Conservation (phyloP, 2,797 vertebrate species). For the Phaenicophaeus curvirostris region DNA sequence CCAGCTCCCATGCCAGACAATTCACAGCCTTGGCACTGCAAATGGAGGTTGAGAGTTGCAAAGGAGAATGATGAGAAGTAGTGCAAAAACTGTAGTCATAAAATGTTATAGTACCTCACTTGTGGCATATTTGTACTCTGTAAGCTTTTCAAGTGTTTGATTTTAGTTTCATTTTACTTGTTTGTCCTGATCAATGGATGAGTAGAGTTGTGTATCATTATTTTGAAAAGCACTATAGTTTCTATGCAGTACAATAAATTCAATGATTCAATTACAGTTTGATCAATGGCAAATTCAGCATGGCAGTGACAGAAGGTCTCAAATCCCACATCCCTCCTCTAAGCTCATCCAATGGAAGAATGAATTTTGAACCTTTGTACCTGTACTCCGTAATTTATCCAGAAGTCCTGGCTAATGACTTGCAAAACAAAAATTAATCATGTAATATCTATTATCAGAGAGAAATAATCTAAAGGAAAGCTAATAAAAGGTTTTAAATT, state of each 20-base stretch:
- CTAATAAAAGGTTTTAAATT: neutral
- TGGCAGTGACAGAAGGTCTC: neutral
- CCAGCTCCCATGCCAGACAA: neutral
- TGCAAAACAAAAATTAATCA: neutral
- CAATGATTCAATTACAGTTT: neutral
- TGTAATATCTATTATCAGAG: neutral
- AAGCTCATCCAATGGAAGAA: neutral
- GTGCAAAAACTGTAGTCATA: neutral
- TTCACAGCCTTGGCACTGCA: neutral
- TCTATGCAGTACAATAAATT: neutral
- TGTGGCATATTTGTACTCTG: neutral
- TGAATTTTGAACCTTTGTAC: neutral
- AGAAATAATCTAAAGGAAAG: neutral
- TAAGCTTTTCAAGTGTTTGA: neutral
- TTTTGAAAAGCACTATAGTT: neutral
- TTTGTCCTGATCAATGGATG: neutral
- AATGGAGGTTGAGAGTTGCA: neutral
- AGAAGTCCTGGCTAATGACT: neutral
- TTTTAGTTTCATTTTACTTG: neutral
- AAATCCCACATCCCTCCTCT: neutral
- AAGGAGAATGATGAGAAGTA: neutral
- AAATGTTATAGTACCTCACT: neutral
- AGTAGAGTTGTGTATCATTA: neutral
- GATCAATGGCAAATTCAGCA: neutral
- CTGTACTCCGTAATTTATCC: neutral